Base-by-base conservation (phyloP, 2,888 invertebrate genomes). In the Agrypnus murinus region DNA sequence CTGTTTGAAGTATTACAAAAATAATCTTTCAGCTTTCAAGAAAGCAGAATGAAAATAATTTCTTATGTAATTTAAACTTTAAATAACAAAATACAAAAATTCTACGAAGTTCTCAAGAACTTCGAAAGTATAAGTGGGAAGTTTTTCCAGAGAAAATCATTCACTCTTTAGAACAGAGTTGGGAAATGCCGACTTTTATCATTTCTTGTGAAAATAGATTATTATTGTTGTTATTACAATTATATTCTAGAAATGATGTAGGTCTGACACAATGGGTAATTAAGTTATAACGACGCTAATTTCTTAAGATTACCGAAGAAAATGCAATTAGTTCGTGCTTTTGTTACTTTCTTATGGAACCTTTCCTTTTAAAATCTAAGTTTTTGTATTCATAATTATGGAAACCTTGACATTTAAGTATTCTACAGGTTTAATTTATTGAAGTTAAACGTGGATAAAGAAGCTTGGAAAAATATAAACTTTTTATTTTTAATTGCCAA, bases 281-380 rank as follows among this genome's bases (percentile, higher is more conserved):
- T 43, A 43, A 43, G 43, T 43, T 43, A 46, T 10, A 46, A 25
- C 10, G 19, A n/a, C 25, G 25, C 46, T 46, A 46, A 46, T 46
- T 46, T 46, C 10, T 1, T 19, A 25, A 46, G 46, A 46, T 46
- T 46, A 46, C 46, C 4, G 46, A 9, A 25, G 46, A 46, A 46
- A 46, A 43, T 43, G 14, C 14, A 43, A 43, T 43, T 43, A 43
- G 40, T 6, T 19, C 46, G 15, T 46, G 46, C 19, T 25, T 46
- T 46, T 46, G 46, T 46, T 19, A 19, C 17, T 46, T 46, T 46
- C 5, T 6, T 46, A 46, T 19, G 4, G 10, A 25, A 14, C 6
- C 10, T 46, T 9, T n/a, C n/a, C n/a, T 46, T 46, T 46, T 25
- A 25, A 3, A 25, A 25, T 25, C n/a, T n/a, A n/a, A 45, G n/a